Percentiles rank a stretch among this genome's conserved stretches.
Conservation (phyloP, 2,797 vertebrate genomes). For the Arvicola amphibius region DNA sequence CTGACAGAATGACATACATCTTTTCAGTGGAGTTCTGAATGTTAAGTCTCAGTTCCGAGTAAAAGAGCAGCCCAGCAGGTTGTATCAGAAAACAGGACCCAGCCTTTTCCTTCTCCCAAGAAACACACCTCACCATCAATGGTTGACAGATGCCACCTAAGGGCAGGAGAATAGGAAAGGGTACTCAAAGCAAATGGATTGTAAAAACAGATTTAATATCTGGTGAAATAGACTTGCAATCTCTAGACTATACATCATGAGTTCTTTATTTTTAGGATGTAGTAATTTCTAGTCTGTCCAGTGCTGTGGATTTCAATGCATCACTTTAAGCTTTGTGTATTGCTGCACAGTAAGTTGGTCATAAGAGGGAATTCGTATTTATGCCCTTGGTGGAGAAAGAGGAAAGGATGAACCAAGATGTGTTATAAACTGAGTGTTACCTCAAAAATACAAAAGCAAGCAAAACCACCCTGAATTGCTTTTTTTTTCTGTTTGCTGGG, state of each 20-base stretch:
- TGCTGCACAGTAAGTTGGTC: not conserved
- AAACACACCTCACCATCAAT: too few species aligned
- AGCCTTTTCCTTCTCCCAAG: not conserved
- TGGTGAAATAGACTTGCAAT: too few species aligned
- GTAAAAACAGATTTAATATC: not conserved
- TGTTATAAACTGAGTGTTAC: conserved; percentile 34
- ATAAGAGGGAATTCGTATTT: not conserved
- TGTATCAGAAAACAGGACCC: not conserved
- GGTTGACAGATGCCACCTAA: not conserved
- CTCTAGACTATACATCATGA: not conserved
- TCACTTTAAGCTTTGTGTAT: not conserved
- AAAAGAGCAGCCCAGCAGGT: not conserved
- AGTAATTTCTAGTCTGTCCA: not conserved
- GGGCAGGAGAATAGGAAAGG: not conserved
- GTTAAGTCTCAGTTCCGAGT: not conserved
- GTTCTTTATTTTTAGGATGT: not conserved
- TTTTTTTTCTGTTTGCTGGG: not conserved
- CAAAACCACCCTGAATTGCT: not conserved
- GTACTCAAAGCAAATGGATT: not conserved
- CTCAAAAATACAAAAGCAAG: not conserved
- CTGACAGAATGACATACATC: not conserved
- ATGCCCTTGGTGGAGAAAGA: not conserved
- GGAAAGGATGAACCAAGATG: not conserved
- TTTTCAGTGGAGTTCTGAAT: not conserved
- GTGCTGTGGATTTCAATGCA: not conserved